These are phyloP conservation scores for Drosophila nr. medialis DNA, from an alignment of 2,888 invertebrate genomes.

Conservation along the genomic window DNA sequence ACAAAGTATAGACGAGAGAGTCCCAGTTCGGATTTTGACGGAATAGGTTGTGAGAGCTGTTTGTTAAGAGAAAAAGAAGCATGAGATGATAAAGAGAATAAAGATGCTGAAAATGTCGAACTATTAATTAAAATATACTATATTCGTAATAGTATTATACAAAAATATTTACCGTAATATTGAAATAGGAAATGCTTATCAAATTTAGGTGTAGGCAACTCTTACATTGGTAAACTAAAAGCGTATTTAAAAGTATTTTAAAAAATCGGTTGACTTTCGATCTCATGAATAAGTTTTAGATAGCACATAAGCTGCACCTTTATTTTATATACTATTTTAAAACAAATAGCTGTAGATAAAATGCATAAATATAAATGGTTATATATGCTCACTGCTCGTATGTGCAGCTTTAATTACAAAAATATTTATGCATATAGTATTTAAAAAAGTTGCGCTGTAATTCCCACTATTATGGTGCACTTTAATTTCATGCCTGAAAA, in stretches of 20 bases:
- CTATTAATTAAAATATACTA: neutral
- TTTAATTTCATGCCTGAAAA: constrained; percentile 8
- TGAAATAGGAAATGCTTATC: neutral
- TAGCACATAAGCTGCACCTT: neutral
- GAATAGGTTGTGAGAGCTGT: too few relatives aligned
- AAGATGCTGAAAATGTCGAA: neutral
- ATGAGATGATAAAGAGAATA: neutral
- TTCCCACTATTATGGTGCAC: constrained; percentile 9
- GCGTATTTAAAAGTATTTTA: neutral
- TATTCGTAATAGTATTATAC: neutral
- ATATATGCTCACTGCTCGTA: neutral
- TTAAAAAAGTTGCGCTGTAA: constrained; percentile 37
- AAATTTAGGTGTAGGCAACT: neutral
- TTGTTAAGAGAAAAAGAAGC: neutral
- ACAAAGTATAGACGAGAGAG: too few relatives aligned
- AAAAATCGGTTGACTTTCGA: neutral
- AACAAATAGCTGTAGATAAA: neutral
- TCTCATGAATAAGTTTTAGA: neutral
- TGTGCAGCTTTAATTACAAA: neutral
- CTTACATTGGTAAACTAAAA: neutral
- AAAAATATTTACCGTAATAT: neutral
- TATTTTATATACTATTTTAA: neutral
- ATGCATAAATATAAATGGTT: neutral
- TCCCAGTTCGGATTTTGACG: too few relatives aligned
- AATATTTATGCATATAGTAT: neutral